These are phyloP conservation scores for Leuciscus idus DNA, from an alignment of 2,113 vertebrate species.

Conservation along the genomic window DNA sequence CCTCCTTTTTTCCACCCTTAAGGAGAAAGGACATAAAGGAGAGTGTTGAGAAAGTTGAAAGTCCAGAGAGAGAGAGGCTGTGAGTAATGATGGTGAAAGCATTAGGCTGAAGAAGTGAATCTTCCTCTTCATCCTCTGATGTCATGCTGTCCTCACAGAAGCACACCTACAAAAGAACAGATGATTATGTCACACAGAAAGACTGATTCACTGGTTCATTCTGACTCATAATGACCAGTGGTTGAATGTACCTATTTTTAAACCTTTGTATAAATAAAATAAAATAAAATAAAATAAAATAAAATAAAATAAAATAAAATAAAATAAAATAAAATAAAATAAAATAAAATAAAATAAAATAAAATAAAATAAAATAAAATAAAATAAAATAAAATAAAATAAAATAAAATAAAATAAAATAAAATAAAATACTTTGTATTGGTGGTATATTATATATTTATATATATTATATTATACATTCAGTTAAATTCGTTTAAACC, in stretches of 20 bases:
- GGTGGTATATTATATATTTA: too few relatives aligned
- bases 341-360: not conserved
- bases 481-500: too few relatives aligned
- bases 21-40: not conserved
- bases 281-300: not conserved
- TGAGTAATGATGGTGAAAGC: slow-evolving; percentile 19
- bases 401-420: not conserved
- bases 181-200: slow-evolving; percentile 1
- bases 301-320: not conserved
- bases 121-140: slow-evolving; percentile 40
- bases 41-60: not conserved
- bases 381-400: too few relatives aligned
- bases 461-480: too few relatives aligned
- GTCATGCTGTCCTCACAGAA: not conserved
- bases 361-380: not conserved
- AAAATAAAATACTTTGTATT: not conserved
- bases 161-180: not conserved
- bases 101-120: slow-evolving; percentile 47
- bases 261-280: not conserved
- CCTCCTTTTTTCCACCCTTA: not conserved
- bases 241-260: not conserved
- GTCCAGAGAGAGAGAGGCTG: not conserved
- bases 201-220: not conserved
- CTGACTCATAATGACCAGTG: not conserved
- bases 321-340: too few relatives aligned